These are phyloP conservation scores for Geotria australis DNA, from an alignment of 2,797 vertebrate species.

Conservation along the genomic window DNA sequence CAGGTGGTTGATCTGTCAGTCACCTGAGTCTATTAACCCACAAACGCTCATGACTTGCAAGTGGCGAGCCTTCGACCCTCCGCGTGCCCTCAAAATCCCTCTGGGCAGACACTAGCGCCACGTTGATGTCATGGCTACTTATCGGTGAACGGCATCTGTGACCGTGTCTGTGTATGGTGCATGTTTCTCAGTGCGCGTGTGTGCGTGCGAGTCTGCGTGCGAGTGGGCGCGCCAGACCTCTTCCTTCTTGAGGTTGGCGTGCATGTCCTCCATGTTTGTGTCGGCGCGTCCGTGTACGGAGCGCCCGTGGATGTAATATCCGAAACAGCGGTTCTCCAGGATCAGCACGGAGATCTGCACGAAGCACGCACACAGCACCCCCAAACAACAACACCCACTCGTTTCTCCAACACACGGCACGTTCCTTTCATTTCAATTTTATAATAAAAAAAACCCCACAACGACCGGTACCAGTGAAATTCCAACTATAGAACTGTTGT, in stretches of 20 bases:
- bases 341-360: conserved; percentile 8
- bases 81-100: too few relatives aligned
- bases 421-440: not conserved
- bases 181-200: too few relatives aligned
- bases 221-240: conserved; percentile 3
- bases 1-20: too few relatives aligned
- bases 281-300: conserved; percentile 8
- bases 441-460: not conserved
- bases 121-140: too few relatives aligned
- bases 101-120: too few relatives aligned
- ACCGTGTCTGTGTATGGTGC: too few relatives aligned
- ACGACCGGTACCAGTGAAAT: too few relatives aligned
- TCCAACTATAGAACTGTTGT: too few relatives aligned
- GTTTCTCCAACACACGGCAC: not conserved
- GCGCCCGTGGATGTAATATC: conserved; percentile 9
- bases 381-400: not conserved
- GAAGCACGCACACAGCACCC: not conserved
- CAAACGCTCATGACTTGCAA: too few relatives aligned
- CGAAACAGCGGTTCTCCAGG: conserved; percentile 7
- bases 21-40: too few relatives aligned
- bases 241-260: conserved; percentile 6
- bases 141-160: too few relatives aligned
- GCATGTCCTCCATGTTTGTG: conserved; percentile 5
- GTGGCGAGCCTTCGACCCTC: too few relatives aligned
- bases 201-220: not conserved